Base-by-base conservation (phyloP, 1,140 invertebrate species). In the Trichonephila inaurata region DNA sequence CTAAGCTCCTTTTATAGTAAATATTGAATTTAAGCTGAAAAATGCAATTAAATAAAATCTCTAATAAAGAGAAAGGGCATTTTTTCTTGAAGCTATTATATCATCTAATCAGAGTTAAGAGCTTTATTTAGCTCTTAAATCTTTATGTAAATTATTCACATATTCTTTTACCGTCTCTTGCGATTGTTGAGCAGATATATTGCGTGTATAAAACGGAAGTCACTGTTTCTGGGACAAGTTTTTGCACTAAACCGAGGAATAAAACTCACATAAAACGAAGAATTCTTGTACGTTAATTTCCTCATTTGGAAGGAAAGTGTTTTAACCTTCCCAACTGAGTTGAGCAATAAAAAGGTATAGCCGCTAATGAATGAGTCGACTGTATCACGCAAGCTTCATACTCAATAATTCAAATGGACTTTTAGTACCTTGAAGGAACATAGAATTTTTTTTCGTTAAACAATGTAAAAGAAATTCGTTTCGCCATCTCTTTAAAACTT, bases 221-320 rank as follows among this genome's bases (percentile, higher is more conserved):
- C 64, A 12, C n/a, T 66, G 19, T 66, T 66, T 66, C 82, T 24
- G 58, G 82, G 12, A 85, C 82, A 85, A 19, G 58, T 60, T 85
- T 85, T 60, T 60, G 82, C 82, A 85, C 82, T 85, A 85, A 85
- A 85, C 82, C 82, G 44, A 85, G 82, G 44, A 85, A 85, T 85
- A 85, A 85, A 85, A 85, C 51, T 60, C 82, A 19, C 51, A 85
- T 85, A 85, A 85, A 85, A 85, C 19, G 82, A 51, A 7, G 82
- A 85, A 85, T 60, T 58, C 82, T 44, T 60, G 58, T 58, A 51
- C 82, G 44, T 85, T 85, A 85, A 85, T 85, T 85, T 85, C 44
- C 82, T 85, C 82, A 60, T 85, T 85, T 85, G 16, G 44, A 40
- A 58, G 51, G 40, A 83, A 83, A 83, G 58, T 16, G 44, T 44